These are phyloP conservation scores for Zonotrichia albicollis DNA, from an alignment of 2,797 vertebrate species.

Conservation along the genomic window DNA sequence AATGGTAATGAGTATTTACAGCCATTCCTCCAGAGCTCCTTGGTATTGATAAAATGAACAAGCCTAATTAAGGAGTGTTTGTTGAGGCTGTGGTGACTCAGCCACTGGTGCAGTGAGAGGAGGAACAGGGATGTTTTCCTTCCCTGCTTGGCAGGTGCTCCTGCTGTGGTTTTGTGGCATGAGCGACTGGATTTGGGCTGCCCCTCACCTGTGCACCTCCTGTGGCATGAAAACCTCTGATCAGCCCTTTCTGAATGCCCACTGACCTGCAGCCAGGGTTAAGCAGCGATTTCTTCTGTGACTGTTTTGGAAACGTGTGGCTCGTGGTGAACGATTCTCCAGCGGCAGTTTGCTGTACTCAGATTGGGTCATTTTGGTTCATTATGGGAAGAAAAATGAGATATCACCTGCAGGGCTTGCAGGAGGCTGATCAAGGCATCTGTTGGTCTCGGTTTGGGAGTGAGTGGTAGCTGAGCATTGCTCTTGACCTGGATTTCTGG, in stretches of 20 bases:
- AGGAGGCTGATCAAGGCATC: background rate
- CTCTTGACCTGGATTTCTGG: slow-evolving; percentile 26
- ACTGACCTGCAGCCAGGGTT: background rate
- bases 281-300: background rate
- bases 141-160: background rate
- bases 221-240: background rate
- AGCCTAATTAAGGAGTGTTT: slow-evolving; percentile 25
- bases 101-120: background rate
- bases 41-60: slow-evolving; percentile 26
- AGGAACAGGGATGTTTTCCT: background rate
- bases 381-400: background rate
- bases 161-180: background rate
- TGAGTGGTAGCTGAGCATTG: background rate
- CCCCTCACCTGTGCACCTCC: background rate
- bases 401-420: background rate
- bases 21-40: background rate
- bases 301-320: background rate
- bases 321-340: background rate
- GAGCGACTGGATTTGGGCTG: background rate
- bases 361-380: background rate
- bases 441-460: background rate
- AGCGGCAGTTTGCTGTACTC: background rate
- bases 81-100: slow-evolving; percentile 15
- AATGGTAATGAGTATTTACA: slow-evolving; percentile 23
- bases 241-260: background rate